Evolutionary conservation across 2,797 vertebrate genomes (phyloP), one percentile per base, ranked within the genome.

Genomic region (Parauchenoglanis ngamensis): DNA sequence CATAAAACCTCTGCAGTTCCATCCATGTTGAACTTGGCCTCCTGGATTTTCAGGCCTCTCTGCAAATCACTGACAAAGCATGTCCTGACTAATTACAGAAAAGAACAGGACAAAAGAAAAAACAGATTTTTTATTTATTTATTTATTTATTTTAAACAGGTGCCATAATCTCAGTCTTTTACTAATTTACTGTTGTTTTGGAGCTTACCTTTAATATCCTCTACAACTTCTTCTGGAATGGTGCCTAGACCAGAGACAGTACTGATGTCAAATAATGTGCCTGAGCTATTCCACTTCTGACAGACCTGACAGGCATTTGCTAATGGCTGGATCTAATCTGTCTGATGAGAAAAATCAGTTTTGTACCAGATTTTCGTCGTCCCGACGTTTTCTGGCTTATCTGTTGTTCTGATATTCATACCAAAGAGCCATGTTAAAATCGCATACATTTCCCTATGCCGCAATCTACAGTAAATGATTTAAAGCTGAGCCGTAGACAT

Each of bases 31-130:
- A 99, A 99, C 88, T 97, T 99, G 92, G 98, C 97, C 87, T 97
- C 97, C 89, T 99, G 98, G 91, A 99, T 96, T 92, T 97, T 96
- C 35, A 98, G 94, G 28, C 98, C 98, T 79, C 98, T 95, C 44
- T 98, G 97, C 87, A 99, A 93, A 90, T 99, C 98, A 61, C 98
- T 98, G 90, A 99, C 97, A 65, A 99, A 99, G 91, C 98, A 99
- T 10, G 97, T 97, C 40, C 98, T 96, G 56, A 97, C 96, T 97
- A 91, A 0, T 87, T n/a, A 61, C 40, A 57, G 44, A 81, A 81
- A 82, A 15, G 44, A 11, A 81, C n/a, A 65, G 44, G 25, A 67
- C 13, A 12, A 40, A 77, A 46, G 68, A 25, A 2, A 13, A 31
- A 4, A 81, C 5, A 31, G 4, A 2, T 61, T 61, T 61, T 23